These are phyloP conservation scores for Aphelenchoides bicaudatus DNA, from an alignment of 2,888 invertebrate genomes.

Conservation along the genomic window DNA sequence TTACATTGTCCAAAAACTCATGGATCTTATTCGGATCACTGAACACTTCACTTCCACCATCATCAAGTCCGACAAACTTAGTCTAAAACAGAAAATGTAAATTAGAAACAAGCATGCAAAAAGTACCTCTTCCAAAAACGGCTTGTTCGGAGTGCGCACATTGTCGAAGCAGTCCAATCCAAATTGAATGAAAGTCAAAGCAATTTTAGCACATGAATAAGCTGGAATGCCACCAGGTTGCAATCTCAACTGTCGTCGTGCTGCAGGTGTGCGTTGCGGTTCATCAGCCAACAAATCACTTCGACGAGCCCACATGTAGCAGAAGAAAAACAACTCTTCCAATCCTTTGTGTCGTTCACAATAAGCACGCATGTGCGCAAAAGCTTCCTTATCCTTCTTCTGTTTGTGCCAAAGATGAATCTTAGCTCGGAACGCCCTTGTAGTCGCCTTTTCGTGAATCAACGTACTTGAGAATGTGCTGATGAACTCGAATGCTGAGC, in stretches of 20 bases:
- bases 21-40: too few species aligned
- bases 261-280: neutral
- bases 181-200: neutral
- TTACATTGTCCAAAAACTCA: too few species aligned
- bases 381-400: neutral
- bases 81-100: too few species aligned
- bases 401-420: too few species aligned
- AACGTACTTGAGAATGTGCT: conserved; percentile 29
- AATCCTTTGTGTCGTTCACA: neutral
- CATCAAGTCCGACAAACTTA: too few species aligned
- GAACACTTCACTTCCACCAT: too few species aligned
- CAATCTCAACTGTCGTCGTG: too few species aligned
- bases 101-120: too few species aligned
- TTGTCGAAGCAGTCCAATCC: conserved; percentile 4
- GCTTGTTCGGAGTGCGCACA: too few species aligned
- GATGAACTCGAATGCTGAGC: conserved; percentile 23
- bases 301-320: neutral
- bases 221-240: neutral
- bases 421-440: too few species aligned
- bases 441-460: too few species aligned
- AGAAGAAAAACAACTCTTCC: neutral
- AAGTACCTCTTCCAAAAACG: too few species aligned
- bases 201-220: neutral
- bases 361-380: neutral
- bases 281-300: neutral